Percentiles rank a stretch among this genome's conserved stretches.
These are phyloP conservation scores for Sphenopsis melanotis DNA, from an alignment of 2,797 vertebrate genomes.

Conservation along the genomic window DNA sequence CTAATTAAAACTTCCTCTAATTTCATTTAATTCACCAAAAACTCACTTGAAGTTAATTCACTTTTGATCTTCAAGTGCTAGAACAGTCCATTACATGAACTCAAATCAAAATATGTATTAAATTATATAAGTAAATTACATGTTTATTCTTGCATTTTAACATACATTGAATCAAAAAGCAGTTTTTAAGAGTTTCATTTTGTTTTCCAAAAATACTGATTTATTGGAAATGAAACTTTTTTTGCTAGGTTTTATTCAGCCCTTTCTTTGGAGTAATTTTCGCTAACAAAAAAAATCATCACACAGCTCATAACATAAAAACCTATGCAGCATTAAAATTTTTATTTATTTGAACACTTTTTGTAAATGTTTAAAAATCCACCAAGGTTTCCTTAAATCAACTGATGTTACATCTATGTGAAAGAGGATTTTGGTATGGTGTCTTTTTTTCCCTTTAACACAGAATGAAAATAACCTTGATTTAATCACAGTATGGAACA, in stretches of 20 bases:
- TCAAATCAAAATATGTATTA: rapidly evolving
- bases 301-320: background rate
- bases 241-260: background rate
- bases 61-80: background rate
- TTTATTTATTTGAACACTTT: background rate
- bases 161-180: background rate
- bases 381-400: background rate
- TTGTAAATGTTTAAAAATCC: background rate
- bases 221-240: background rate
- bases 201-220: background rate
- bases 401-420: background rate
- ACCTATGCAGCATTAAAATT: background rate
- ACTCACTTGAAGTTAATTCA: background rate
- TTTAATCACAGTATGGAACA: background rate
- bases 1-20: background rate
- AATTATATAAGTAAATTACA: background rate
- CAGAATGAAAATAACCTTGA: background rate
- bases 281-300: background rate
- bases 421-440: background rate
- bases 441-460: background rate
- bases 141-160: background rate
- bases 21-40: background rate
- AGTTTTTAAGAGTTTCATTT: background rate
- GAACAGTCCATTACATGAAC: background rate
- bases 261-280: background rate